Evolutionary conservation across 2,797 vertebrate genomes (phyloP).

Genomic region (Lepidocolaptes lacrymiger): DNA sequence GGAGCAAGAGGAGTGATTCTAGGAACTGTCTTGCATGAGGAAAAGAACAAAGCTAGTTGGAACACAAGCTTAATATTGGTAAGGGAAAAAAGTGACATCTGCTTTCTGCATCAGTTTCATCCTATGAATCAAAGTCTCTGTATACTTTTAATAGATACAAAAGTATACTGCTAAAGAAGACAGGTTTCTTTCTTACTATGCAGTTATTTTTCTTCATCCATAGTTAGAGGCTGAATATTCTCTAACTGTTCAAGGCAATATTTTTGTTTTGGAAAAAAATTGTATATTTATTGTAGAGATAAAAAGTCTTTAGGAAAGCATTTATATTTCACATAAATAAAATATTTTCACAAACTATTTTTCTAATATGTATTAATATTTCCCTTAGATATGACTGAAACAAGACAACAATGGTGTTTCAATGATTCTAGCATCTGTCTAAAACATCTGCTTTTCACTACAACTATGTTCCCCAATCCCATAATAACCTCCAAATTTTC

Average conservation of each 20-base stretch:
- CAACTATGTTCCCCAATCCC: neutral
- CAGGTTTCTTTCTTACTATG: neutral
- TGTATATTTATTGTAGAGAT: neutral
- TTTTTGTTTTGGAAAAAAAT: neutral
- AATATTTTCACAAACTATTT: neutral
- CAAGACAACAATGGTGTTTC: neutral
- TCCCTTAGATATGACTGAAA: neutral
- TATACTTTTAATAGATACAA: neutral
- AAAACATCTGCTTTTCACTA: neutral
- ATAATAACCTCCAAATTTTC: neutral
- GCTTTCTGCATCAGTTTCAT: neutral
- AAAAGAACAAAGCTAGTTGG: neutral
- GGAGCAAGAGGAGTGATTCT: neutral
- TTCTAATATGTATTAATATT: neutral
- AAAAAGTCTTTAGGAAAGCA: neutral
- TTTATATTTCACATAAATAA: neutral
- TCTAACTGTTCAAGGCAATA: neutral
- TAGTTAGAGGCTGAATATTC: neutral
- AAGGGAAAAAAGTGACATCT: neutral
- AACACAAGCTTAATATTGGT: neutral
- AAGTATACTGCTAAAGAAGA: neutral
- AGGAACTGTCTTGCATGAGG: neutral
- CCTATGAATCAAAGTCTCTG: neutral
- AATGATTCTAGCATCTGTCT: neutral
- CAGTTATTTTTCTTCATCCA: neutral